Percentiles rank a stretch among this genome's conserved stretches.
Evolutionary conservation across 2,888 invertebrate genomes (phyloP).

Genomic region (Leptinotarsa haldemani): DNA sequence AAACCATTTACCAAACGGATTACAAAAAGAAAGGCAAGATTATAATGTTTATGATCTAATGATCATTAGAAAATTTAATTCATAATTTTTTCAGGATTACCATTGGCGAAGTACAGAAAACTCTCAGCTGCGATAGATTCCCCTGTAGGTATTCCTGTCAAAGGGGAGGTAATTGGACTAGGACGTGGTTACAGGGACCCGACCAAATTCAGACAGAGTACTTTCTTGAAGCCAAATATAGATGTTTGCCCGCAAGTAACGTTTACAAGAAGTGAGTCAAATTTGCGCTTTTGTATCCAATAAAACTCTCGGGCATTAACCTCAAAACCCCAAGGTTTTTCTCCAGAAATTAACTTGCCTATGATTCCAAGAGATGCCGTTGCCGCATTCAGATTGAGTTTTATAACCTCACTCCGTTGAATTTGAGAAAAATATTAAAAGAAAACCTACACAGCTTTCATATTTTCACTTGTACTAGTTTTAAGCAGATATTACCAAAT

Average conservation of each 20-base stretch:
- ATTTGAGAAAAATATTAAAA: too few relatives aligned
- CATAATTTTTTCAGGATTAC: slow-evolving; percentile 66
- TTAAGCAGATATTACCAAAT: too few relatives aligned
- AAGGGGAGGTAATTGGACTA: slow-evolving; percentile 69
- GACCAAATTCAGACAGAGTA: slow-evolving; percentile 70
- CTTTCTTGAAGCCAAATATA: slow-evolving; percentile 70
- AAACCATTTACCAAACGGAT: slow-evolving; percentile 73
- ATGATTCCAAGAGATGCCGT: too few relatives aligned
- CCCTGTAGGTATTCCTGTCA: slow-evolving; percentile 71
- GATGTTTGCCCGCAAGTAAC: slow-evolving; percentile 65
- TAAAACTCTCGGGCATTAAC: too few relatives aligned
- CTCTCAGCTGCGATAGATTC: slow-evolving; percentile 74
- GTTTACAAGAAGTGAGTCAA: slow-evolving; percentile 59
- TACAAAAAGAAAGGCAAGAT: slow-evolving; percentile 71
- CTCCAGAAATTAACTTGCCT: not conserved
- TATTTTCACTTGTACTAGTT: too few relatives aligned
- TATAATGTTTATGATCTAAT: not conserved
- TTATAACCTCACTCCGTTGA: too few relatives aligned
- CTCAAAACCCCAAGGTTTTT: not conserved
- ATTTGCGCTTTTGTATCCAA: too few relatives aligned
- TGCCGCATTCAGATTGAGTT: too few relatives aligned
- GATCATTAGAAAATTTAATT: not conserved
- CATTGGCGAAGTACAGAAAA: slow-evolving; percentile 69
- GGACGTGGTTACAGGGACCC: slow-evolving; percentile 74
- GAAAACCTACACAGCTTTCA: too few relatives aligned